phyloP scores from a whole-genome alignment of 2,113 vertebrate species.

The Crotalus viridis region DNA sequence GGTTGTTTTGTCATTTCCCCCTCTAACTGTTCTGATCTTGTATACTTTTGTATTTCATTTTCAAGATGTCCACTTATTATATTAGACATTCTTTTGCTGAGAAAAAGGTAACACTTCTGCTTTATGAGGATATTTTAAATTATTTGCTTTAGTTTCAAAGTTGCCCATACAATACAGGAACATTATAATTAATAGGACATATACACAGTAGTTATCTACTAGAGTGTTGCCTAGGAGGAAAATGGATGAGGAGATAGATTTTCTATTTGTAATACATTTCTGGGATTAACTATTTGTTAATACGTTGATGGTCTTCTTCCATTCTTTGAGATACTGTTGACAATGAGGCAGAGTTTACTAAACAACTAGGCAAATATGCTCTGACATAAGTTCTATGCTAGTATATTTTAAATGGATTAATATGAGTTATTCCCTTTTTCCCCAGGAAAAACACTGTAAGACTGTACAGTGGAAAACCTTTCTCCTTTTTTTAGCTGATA shows the following conservation, averaged over 20 bases:
- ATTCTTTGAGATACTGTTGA: neutral
- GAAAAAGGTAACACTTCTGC: neutral
- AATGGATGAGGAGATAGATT: neutral
- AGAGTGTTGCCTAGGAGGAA: neutral
- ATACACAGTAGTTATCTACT: neutral
- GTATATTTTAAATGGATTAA: conserved; percentile 30
- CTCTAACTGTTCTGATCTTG: conserved; percentile 21
- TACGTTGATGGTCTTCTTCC: neutral
- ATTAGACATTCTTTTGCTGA: neutral
- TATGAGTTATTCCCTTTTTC: neutral
- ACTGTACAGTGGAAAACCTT: neutral
- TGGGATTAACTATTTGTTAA: neutral
- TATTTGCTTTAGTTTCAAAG: neutral
- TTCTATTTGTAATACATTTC: neutral
- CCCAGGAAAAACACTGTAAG: conserved; percentile 6
- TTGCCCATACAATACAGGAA: neutral
- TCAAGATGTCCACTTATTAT: conserved; percentile 39
- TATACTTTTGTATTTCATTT: conserved; percentile 45
- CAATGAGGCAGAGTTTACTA: neutral
- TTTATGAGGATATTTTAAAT: neutral
- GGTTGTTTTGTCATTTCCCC: conserved; percentile 39
- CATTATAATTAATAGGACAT: neutral
- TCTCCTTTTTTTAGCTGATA: conserved; percentile 35
- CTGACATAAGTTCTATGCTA: conserved; percentile 19
- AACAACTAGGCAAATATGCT: neutral